A percentile compares a stretch with the other conserved stretches of the same genome.
Conservation (phyloP, 2,888 invertebrate genomes). For the Beris chalybata region DNA sequence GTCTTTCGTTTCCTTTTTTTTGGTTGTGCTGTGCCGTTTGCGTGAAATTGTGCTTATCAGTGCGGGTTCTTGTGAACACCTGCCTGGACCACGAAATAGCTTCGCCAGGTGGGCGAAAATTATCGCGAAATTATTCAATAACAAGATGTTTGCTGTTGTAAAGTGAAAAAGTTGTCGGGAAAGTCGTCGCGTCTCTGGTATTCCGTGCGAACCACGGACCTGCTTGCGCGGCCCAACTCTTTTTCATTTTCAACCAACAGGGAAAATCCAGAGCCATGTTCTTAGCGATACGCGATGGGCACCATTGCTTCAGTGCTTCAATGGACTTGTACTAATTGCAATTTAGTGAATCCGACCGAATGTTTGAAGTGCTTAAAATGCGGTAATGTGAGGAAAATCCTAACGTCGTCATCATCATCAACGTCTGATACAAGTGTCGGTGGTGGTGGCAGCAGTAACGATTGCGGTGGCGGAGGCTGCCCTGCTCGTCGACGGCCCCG, state of each 20-base stretch:
- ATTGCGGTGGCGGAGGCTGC: conserved; percentile 41
- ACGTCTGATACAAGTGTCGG: conserved; percentile 21
- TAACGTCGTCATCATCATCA: conserved; percentile 45
- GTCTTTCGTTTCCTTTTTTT: no score
- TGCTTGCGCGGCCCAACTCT: no score
- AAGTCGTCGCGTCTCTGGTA: no score
- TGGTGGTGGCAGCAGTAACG: conserved; percentile 40
- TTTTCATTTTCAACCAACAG: conserved; percentile 20
- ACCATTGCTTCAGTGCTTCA: conserved; percentile 92
- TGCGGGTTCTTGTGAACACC: no score
- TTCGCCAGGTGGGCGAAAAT: no score
- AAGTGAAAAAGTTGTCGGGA: no score
- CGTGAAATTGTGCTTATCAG: no score
- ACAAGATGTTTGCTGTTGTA: no score
- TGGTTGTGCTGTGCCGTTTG: no score
- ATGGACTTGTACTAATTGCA: conserved; percentile 88
- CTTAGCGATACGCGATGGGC: conserved; percentile 65
- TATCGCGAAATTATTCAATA: no score
- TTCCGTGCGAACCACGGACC: no score
- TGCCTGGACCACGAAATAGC: no score
- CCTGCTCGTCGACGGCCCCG: conserved; percentile 4
- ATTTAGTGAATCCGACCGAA: conserved; percentile 87
- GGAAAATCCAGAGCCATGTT: conserved; percentile 45
- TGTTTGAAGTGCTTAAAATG: conserved; percentile 82
- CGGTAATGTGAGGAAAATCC: conserved; percentile 65